These are phyloP conservation scores for Hipposideros larvatus DNA, from an alignment of 2,797 vertebrate genomes.

Conservation along the genomic window DNA sequence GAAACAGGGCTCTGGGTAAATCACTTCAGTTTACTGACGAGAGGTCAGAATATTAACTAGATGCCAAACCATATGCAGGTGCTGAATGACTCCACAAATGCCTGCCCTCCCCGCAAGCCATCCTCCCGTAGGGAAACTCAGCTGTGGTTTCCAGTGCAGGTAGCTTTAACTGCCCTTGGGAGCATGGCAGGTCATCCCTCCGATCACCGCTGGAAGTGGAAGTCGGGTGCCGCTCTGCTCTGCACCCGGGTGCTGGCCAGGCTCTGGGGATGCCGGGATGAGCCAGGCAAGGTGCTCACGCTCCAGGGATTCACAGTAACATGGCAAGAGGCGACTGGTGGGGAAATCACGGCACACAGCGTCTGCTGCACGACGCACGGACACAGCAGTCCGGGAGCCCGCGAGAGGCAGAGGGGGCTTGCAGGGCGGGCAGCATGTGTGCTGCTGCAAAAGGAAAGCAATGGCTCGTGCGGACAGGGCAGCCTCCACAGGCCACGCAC, in stretches of 20 bases:
- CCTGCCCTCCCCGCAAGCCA: not conserved
- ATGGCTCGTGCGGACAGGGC: fast-evolving
- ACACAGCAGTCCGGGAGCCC: not conserved
- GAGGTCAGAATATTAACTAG: too few relatives aligned
- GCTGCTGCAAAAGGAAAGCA: fast-evolving
- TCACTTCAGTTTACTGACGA: not conserved
- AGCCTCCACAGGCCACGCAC: fast-evolving
- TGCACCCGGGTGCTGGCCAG: fast-evolving
- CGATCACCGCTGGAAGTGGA: fast-evolving
- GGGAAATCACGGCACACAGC: not conserved
- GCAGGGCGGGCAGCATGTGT: not conserved
- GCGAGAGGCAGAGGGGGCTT: not conserved
- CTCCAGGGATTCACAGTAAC: not conserved
- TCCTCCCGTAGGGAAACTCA: fast-evolving
- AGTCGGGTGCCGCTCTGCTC: fast-evolving
- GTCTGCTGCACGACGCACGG: fast-evolving
- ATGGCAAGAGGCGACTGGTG: not conserved
- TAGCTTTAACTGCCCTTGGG: not conserved
- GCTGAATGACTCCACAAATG: not conserved
- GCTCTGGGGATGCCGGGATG: not conserved
- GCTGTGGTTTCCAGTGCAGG: not conserved
- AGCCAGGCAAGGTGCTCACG: not conserved
- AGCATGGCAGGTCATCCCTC: not conserved
- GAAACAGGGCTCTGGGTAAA: not conserved
- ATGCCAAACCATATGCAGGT: fast-evolving